Evolutionary conservation across 2,113 vertebrate species (phyloP).

Genomic region (Hemichromis elongatus): DNA sequence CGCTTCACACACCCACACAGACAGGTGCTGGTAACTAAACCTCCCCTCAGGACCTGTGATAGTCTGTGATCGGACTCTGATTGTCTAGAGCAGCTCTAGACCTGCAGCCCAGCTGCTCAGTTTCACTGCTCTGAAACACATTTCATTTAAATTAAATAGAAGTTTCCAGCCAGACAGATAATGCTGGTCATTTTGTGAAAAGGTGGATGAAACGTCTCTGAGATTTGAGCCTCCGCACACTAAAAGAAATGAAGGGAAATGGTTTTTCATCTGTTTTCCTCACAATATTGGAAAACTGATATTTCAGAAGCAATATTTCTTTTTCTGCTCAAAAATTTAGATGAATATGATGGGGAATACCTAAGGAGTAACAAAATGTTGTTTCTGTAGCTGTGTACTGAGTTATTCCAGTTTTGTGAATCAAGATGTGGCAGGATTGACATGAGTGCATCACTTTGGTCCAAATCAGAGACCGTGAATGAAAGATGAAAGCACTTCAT

Average conservation of each 20-base stretch:
- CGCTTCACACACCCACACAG: constrained; percentile 65
- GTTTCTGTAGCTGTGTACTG: not conserved
- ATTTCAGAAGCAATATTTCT: not conserved
- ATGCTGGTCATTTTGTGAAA: not conserved
- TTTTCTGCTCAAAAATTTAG: not conserved
- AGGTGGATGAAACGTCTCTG: fast-evolving
- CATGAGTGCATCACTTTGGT: not conserved
- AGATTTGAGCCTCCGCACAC: not conserved
- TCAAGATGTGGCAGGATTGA: not conserved
- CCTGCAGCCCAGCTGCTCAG: constrained; percentile 18
- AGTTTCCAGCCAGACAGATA: not conserved
- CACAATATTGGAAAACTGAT: not conserved
- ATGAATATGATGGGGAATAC: not conserved
- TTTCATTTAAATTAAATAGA: not conserved
- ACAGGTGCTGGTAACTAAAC: constrained; percentile 50
- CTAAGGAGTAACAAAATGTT: not conserved
- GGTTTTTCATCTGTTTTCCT: not conserved
- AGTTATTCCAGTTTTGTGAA: not conserved
- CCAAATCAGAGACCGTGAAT: not conserved
- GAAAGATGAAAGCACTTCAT: not conserved
- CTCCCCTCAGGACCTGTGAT: constrained; percentile 18
- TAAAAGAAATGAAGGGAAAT: fast-evolving
- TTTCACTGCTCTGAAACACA: not conserved
- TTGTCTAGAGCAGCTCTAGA: not conserved
- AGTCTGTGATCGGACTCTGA: not conserved